Conservation (phyloP, 2,113 vertebrate species). For the Excalfactoria chinensis region DNA sequence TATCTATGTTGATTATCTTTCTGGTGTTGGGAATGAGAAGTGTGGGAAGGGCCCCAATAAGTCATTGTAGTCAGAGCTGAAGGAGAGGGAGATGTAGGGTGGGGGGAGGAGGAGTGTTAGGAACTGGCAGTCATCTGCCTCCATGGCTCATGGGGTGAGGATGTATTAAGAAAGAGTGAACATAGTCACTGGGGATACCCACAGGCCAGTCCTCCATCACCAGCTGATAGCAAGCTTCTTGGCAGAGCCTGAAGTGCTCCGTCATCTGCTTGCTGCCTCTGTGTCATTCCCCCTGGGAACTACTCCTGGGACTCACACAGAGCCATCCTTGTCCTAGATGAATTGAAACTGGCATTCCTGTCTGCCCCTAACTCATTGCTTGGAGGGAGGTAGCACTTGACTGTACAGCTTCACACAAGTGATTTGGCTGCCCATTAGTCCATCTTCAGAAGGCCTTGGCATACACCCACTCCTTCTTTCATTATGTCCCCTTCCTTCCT, state of each 20-base stretch:
- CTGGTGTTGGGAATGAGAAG: neutral
- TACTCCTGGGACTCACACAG: neutral
- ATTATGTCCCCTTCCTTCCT: neutral
- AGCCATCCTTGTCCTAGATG: neutral
- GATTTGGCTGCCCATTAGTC: neutral
- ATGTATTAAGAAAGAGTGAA: neutral
- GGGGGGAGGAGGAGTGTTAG: fast-evolving
- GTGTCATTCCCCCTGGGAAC: neutral
- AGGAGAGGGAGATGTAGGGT: neutral
- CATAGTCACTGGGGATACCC: neutral
- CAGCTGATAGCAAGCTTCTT: neutral
- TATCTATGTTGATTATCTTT: neutral
- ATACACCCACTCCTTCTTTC: neutral
- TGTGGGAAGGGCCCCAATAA: neutral
- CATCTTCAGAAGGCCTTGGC: neutral
- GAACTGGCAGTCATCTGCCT: neutral
- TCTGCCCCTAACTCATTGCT: neutral
- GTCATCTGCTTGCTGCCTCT: neutral
- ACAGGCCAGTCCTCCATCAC: neutral
- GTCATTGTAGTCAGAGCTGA: neutral
- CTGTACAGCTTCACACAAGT: neutral
- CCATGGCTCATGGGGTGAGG: neutral
- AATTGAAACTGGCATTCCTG: neutral
- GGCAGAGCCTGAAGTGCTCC: neutral
- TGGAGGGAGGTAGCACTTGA: neutral